Evolutionary conservation across 2,888 invertebrate species (phyloP).

Genomic region (Pachymerium ferrugineum): DNA sequence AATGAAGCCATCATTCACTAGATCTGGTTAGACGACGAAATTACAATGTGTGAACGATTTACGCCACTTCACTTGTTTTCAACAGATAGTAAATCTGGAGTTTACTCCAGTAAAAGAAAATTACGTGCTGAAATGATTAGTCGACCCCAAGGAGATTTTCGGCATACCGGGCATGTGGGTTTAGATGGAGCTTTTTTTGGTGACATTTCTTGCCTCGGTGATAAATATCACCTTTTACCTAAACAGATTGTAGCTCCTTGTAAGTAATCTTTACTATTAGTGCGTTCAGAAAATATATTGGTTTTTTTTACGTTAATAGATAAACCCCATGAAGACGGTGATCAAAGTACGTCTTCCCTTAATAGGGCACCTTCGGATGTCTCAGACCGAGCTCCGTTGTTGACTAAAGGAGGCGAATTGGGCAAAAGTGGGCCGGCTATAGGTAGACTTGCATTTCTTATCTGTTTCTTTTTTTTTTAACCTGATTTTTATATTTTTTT

Average conservation of each 20-base stretch:
- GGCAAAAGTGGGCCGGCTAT: constrained; percentile 41
- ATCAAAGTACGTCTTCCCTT: constrained; percentile 38
- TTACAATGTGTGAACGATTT: neutral
- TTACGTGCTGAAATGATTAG: constrained; percentile 90
- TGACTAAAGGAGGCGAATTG: constrained; percentile 41
- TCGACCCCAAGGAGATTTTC: constrained; percentile 90
- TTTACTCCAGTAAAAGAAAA: constrained; percentile 56
- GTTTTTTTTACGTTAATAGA: too few relatives aligned
- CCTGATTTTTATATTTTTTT: neutral
- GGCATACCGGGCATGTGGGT: constrained; percentile 94
- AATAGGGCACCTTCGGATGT: constrained; percentile 42
- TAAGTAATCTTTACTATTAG: constrained; percentile 37
- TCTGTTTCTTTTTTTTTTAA: too few relatives aligned
- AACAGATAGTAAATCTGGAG: constrained; percentile 57
- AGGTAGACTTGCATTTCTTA: constrained; percentile 38
- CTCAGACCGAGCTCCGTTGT: constrained; percentile 48
- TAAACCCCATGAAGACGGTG: constrained; percentile 72
- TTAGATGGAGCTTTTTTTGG: constrained; percentile 96
- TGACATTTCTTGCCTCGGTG: constrained; percentile 71
- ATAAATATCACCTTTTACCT: constrained; percentile 68
- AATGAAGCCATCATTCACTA: constrained; percentile 53
- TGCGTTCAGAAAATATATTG: too few relatives aligned
- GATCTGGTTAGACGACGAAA: constrained; percentile 44
- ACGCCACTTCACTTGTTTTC: neutral
- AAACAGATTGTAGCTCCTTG: constrained; percentile 80